These are phyloP conservation scores for Limnephilus auricula DNA, from an alignment of 2,888 invertebrate species.

Conservation along the genomic window DNA sequence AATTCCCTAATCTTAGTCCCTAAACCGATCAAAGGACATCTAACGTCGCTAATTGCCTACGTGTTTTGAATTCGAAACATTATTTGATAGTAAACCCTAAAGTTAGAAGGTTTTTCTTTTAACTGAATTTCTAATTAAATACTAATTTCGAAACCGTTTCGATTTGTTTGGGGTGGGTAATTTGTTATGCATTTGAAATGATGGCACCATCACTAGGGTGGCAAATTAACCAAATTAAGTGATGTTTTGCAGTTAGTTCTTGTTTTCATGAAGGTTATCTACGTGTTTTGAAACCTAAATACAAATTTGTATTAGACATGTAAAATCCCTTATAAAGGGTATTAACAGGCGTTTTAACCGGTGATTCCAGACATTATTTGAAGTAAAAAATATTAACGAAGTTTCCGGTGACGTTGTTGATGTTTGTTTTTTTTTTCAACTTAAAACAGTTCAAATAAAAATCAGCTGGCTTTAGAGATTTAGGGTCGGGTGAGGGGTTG, in stretches of 20 bases:
- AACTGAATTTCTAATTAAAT: not conserved
- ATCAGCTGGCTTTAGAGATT: no score
- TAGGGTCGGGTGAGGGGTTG: no score
- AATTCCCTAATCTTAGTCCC: slow-evolving; percentile 10
- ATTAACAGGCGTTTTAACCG: no score
- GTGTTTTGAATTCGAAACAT: slow-evolving; percentile 22
- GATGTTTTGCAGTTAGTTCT: not conserved
- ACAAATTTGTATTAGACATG: no score
- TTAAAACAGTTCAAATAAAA: no score
- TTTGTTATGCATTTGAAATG: not conserved
- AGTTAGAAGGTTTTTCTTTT: not conserved
- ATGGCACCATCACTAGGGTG: not conserved
- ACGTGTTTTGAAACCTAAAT: not conserved
- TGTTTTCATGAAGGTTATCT: not conserved
- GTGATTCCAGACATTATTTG: no score
- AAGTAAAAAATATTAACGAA: no score
- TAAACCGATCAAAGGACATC: slow-evolving; percentile 33
- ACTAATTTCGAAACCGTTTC: not conserved
- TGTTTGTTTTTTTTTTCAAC: no score
- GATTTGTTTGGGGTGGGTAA: not conserved
- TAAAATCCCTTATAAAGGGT: no score
- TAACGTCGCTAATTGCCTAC: slow-evolving; percentile 31
- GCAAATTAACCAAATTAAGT: not conserved
- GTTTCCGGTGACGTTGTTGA: no score
- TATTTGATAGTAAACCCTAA: not conserved